Conservation (phyloP, 2,113 vertebrate genomes). For the Psophia crepitans region DNA sequence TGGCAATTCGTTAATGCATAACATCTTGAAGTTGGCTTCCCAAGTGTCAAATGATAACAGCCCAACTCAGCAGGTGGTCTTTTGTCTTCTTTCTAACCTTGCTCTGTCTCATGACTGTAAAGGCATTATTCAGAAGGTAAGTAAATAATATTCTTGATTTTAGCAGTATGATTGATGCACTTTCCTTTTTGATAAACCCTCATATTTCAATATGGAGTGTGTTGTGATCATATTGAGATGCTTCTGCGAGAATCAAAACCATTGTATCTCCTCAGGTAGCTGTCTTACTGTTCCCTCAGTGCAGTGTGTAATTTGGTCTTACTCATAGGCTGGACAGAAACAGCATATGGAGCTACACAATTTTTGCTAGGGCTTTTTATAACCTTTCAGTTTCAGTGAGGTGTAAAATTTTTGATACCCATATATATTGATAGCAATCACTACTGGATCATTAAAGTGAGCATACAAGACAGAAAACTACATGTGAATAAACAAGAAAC, state of each 20-base stretch:
- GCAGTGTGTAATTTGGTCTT: not conserved
- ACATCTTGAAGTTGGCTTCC: slow-evolving; percentile 85
- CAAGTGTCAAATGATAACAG: slow-evolving; percentile 76
- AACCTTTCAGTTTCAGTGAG: not conserved
- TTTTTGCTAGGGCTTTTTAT: not conserved
- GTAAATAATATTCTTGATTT: not conserved
- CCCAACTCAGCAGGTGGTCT: slow-evolving; percentile 79
- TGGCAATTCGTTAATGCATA: slow-evolving; percentile 82
- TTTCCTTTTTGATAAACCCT: not conserved
- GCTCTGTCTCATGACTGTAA: slow-evolving; percentile 88
- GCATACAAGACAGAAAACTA: not conserved
- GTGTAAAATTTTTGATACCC: not conserved
- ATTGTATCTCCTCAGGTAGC: not conserved
- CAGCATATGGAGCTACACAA: not conserved
- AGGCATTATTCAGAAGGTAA: slow-evolving; percentile 90
- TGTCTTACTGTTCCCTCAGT: not conserved
- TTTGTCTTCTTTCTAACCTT: slow-evolving; percentile 88
- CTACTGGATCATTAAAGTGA: not conserved
- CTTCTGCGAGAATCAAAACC: not conserved
- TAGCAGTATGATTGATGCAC: not conserved
- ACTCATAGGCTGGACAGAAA: not conserved
- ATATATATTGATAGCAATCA: not conserved
- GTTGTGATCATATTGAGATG: not conserved
- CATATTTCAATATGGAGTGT: not conserved
- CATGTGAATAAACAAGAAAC: not conserved